Evolutionary conservation across 2,113 vertebrate genomes (phyloP).

Genomic region (Todiramphus saurophagus): DNA sequence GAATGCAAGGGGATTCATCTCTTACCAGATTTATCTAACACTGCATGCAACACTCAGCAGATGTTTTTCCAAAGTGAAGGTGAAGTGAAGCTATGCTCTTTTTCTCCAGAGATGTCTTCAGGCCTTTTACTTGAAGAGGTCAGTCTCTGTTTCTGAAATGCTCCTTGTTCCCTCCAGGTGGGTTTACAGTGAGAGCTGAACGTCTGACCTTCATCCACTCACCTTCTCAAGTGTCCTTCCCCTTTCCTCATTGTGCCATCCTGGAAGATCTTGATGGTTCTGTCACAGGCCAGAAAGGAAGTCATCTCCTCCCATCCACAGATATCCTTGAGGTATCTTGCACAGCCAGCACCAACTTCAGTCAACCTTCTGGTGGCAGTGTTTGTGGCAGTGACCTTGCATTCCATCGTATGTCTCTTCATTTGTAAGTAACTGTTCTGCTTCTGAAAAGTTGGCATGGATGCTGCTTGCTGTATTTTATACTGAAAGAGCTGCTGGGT

Average conservation of each 20-base stretch:
- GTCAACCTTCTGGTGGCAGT: constrained; percentile 46
- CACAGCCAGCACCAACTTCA: constrained; percentile 39
- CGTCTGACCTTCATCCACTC: constrained; percentile 63
- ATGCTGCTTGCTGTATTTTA: not conserved
- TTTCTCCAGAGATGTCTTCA: not conserved
- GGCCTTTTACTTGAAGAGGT: not conserved
- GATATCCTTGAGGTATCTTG: constrained; percentile 63
- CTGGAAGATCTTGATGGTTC: constrained; percentile 76
- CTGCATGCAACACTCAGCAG: not conserved
- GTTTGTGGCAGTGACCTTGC: constrained; percentile 56
- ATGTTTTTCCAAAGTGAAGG: not conserved
- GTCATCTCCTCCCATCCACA: constrained; percentile 58
- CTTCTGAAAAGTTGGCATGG: fast-evolving
- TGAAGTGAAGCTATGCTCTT: not conserved
- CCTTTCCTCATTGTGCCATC: constrained; percentile 74
- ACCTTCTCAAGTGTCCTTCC: constrained; percentile 70
- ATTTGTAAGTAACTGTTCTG: constrained; percentile 67
- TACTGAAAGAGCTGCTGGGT: not conserved
- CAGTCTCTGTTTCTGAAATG: not conserved
- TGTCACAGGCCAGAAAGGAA: constrained; percentile 55
- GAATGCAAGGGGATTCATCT: too few species aligned
- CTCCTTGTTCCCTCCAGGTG: constrained; percentile 58
- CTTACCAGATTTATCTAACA: too few species aligned
- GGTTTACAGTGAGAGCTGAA: constrained; percentile 71
- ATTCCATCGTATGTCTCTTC: constrained; percentile 75